A percentile compares a stretch with the other conserved stretches of the same genome.
Conservation (phyloP, 2,888 invertebrate species). For the Chloroclysta siterata region DNA sequence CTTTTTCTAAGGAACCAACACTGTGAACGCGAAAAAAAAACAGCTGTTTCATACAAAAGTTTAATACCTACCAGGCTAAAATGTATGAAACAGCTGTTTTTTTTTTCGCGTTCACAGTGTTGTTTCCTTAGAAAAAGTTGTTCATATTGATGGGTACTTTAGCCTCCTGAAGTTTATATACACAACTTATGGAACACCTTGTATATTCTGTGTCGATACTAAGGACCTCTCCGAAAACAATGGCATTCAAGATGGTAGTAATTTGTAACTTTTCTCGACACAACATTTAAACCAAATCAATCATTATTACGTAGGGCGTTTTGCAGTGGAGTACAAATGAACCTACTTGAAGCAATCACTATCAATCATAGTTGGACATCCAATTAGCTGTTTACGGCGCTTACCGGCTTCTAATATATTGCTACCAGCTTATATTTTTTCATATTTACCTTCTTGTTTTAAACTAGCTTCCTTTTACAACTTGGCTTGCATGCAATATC, state of each 20-base stretch:
- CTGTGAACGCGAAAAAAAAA: no score
- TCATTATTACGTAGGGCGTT: slow-evolving; percentile 35
- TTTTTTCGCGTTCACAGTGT: no score
- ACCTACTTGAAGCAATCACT: slow-evolving; percentile 28
- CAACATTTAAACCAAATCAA: slow-evolving; percentile 40
- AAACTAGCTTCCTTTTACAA: neutral
- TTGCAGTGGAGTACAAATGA: slow-evolving; percentile 10
- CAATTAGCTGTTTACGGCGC: slow-evolving; percentile 35
- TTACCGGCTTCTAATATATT: slow-evolving; percentile 35
- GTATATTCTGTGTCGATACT: no score
- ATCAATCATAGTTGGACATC: slow-evolving; percentile 40
- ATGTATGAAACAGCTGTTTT: no score
- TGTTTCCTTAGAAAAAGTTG: no score
- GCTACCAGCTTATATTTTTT: slow-evolving; percentile 22
- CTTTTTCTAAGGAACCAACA: no score
- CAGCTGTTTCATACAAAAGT: no score
- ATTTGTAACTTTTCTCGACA: neutral
- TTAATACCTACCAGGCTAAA: no score
- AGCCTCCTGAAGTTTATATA: no score
- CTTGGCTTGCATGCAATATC: neutral
- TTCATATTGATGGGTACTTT: no score
- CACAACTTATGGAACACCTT: no score
- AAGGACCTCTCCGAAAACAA: no score
- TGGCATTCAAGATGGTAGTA: neutral
- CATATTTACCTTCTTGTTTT: neutral